Base-by-base conservation (phyloP, 1,140 invertebrate genomes). In the Harpegnathos saltator region DNA sequence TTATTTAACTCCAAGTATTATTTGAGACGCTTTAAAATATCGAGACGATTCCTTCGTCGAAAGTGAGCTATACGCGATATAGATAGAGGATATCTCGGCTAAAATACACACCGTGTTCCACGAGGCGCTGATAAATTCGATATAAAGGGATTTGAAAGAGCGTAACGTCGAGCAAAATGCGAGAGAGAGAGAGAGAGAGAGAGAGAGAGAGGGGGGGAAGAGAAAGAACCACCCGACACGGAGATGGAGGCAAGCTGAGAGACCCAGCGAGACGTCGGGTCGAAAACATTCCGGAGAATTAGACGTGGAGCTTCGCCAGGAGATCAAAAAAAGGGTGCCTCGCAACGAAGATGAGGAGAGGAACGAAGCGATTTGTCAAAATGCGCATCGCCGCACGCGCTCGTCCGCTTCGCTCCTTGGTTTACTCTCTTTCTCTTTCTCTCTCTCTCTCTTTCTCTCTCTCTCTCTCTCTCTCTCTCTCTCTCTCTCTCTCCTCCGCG, bases 281-380 rank as follows among this genome's bases (percentile, higher is more conserved):
- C 88, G 87, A 92, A 91, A 91, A 92, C 90, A 92, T 92, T 92
- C 90, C 91, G 89, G 83, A 87, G 92, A 93, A 93, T 93, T 93
- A 93, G 91, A 92, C 87, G 89, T 83, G 88, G 84, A 86, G 83
- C 85, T 86, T 61, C 91, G 86, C 83, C 89, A 83, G 85, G 90
- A 86, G 86, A 90, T 87, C 77, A 73, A 82, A 80, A 83, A 86
- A 85, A 77, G 74, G 65, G 72, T 82, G 73, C 44, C 72, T 54
- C 56, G 78, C 89, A 83, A 85, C 77, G 83, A 84, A 84, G 69
- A 81, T 66, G 82, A 71, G 72, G 71, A 82, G 82, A 71, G 72
- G 71, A 82, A 85, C 81, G 82, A 84, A 83, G 87, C 88, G 91
- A 93, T 92, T 93, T 92, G 91, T 92, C 89, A 91, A 92, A 91